Evolutionary conservation across 1,140 invertebrate species (phyloP).

Genomic region (Polypedilum vanderplanki): DNA sequence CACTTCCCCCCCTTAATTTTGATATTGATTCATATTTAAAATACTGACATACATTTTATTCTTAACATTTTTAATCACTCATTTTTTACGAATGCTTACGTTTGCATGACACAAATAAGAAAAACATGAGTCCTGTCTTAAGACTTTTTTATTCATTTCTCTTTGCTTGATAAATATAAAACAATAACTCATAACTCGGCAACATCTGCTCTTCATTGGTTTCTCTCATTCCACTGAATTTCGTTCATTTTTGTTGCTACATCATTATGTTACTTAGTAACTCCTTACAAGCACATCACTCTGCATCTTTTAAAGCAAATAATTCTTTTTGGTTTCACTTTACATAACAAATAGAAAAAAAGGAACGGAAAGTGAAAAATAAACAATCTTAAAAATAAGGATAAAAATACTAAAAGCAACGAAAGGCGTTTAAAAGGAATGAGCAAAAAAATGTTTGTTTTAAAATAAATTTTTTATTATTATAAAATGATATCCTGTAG

Average conservation of each 20-base stretch:
- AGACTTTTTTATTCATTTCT: not conserved
- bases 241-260: no score
- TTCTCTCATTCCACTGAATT: not conserved
- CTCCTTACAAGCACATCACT: not conserved
- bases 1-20: no score
- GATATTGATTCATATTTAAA: no score
- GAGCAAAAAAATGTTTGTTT: constrained; percentile 10
- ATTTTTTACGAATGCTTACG: not conserved
- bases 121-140: no score
- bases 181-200: not conserved
- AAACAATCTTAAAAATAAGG: not conserved
- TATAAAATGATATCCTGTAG: not conserved
- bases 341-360: not conserved
- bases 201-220: not conserved
- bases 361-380: not conserved
- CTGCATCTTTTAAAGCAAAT: not conserved
- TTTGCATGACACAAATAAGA: no score
- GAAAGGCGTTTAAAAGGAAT: not conserved
- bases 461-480: constrained; percentile 1
- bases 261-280: not conserved
- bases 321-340: constrained; percentile 18
- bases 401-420: not conserved
- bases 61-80: not conserved
- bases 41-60: no score
- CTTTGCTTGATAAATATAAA: not conserved